Percentiles rank a stretch among this genome's conserved stretches.
Evolutionary conservation across 2,113 vertebrate species (phyloP).

Genomic region (Setophaga petechia): DNA sequence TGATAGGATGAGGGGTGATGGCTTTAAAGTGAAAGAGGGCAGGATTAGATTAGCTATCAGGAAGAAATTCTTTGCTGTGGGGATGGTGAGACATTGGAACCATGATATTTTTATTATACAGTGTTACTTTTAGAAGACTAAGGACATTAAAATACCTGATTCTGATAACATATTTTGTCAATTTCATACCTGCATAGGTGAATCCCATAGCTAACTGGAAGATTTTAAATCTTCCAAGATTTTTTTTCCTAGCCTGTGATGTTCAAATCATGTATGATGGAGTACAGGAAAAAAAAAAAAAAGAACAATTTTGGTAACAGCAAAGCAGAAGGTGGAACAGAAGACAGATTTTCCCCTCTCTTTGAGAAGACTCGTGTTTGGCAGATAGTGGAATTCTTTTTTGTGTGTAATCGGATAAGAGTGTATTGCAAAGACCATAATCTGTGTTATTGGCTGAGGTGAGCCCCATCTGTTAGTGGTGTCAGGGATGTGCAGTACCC

Average conservation of each 20-base stretch:
- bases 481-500: neutral
- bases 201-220: neutral
- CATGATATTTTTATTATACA: neutral
- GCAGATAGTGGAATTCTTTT: neutral
- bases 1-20: neutral
- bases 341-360: neutral
- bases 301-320: neutral
- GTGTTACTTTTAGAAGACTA: neutral
- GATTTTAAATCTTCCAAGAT: neutral
- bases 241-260: neutral
- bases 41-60: neutral
- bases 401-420: neutral
- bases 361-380: neutral
- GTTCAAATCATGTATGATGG: neutral
- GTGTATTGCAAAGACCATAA: neutral
- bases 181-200: neutral
- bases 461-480: constrained; percentile 24
- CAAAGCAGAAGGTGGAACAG: neutral
- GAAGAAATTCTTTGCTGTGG: neutral
- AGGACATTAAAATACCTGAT: neutral
- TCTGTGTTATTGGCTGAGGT: neutral
- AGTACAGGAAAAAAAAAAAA: neutral
- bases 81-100: neutral
- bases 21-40: neutral
- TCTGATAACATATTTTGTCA: neutral